These are phyloP conservation scores for Zoanthus gigantus DNA, from an alignment of 92 coral and sea anemone genomes.

Conservation along the genomic window DNA sequence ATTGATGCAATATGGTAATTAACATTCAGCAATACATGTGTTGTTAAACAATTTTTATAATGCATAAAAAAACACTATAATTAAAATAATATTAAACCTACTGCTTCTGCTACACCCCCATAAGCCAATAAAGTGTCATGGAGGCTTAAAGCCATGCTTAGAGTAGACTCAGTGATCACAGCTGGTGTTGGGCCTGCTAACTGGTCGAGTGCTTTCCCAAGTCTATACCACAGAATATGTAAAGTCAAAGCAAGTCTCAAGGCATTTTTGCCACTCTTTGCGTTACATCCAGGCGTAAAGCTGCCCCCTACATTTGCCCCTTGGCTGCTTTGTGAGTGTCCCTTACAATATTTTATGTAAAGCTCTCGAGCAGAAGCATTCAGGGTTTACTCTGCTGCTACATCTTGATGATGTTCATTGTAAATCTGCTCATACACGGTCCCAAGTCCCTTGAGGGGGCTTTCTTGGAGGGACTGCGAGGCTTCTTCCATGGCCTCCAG, in stretches of 20 bases:
- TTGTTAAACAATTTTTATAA: background rate
- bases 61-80: background rate
- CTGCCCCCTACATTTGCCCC: slow-evolving; percentile 12
- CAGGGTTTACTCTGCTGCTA: slow-evolving; percentile 43
- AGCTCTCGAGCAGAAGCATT: slow-evolving; percentile 55
- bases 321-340: slow-evolving; percentile 19
- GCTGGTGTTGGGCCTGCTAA: slow-evolving; percentile 60
- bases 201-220: slow-evolving; percentile 54
- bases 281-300: slow-evolving; percentile 61
- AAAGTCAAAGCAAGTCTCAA: slow-evolving; percentile 56
- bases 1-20: background rate
- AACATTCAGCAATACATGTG: background rate
- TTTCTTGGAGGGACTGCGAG: slow-evolving; percentile 17
- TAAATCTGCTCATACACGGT: slow-evolving; percentile 57
- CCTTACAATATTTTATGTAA: slow-evolving; percentile 57
- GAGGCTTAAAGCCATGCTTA: slow-evolving; percentile 52
- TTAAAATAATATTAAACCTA: slow-evolving; percentile 40
- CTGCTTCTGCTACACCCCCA: slow-evolving; percentile 61
- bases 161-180: slow-evolving; percentile 49
- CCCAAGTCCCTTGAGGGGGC: slow-evolving; percentile 53
- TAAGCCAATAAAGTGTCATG: slow-evolving; percentile 58
- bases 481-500: slow-evolving; percentile 57
- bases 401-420: slow-evolving; percentile 58
- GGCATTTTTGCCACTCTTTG: slow-evolving; percentile 57
- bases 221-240: slow-evolving; percentile 56